Conservation (phyloP, 2,113 vertebrate genomes). For the Prochilodus magdalenae region DNA sequence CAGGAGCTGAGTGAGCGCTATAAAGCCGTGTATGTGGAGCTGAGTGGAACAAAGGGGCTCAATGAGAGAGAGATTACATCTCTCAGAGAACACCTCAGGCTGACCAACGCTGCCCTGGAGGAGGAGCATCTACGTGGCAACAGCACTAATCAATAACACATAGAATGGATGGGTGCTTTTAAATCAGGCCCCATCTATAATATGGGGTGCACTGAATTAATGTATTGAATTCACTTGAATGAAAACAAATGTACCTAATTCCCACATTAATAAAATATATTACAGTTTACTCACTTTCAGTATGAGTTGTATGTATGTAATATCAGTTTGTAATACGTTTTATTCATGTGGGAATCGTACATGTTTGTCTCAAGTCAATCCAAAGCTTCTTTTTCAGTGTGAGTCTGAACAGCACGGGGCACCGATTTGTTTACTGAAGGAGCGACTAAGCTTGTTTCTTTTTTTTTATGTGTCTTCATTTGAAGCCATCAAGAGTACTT, state of each 20-base stretch:
- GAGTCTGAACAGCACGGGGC: background rate
- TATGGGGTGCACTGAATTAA: background rate
- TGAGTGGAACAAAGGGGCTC: constrained; percentile 82
- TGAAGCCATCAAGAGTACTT: background rate
- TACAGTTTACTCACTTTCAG: background rate
- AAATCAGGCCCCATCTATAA: background rate
- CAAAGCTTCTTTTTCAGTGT: background rate
- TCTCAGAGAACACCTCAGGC: constrained; percentile 87
- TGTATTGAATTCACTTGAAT: background rate
- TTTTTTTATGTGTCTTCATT: background rate
- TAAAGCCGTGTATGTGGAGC: constrained; percentile 87
- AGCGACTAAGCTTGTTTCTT: background rate
- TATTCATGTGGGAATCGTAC: background rate
- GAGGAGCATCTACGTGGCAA: constrained; percentile 77
- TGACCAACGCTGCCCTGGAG: constrained; percentile 83
- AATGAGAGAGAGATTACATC: constrained; percentile 85
- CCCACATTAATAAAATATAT: background rate
- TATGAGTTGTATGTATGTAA: background rate
- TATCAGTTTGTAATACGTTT: background rate
- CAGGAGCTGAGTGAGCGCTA: constrained; percentile 85
- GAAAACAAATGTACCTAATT: background rate
- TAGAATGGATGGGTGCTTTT: background rate
- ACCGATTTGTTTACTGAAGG: background rate
- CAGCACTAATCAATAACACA: constrained; percentile 67
- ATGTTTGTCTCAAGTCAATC: background rate